These are phyloP conservation scores for Sitta carolinensis DNA, from an alignment of 2,797 vertebrate species.

Conservation along the genomic window DNA sequence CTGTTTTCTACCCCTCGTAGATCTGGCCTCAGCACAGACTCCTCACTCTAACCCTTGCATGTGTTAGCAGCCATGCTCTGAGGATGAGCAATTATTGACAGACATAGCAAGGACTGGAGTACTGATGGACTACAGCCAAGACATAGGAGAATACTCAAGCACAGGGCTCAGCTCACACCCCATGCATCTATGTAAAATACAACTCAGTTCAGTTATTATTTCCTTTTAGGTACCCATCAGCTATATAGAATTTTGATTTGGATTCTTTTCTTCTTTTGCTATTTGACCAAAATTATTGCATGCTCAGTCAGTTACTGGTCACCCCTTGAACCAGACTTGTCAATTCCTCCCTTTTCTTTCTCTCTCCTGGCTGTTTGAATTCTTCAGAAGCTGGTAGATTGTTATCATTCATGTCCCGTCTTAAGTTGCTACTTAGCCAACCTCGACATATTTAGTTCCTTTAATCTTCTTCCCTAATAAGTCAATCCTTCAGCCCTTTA, in stretches of 20 bases:
- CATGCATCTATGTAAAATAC: background rate
- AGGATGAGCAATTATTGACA: background rate
- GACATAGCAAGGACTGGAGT: background rate
- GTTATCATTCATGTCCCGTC: slow-evolving; percentile 66
- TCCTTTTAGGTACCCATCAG: background rate
- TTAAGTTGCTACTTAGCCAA: slow-evolving; percentile 65
- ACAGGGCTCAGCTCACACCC: background rate
- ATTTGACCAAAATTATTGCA: background rate
- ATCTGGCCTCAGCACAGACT: background rate
- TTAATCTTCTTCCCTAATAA: slow-evolving; percentile 69
- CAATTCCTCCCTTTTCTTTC: slow-evolving; percentile 38
- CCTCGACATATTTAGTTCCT: slow-evolving; percentile 67
- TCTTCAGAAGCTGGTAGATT: slow-evolving; percentile 59
- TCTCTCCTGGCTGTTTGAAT: slow-evolving; percentile 27
- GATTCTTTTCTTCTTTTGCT: background rate
- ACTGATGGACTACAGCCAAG: background rate
- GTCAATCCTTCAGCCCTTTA: slow-evolving; percentile 64
- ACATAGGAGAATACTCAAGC: background rate
- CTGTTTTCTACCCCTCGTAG: background rate
- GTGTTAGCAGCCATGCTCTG: background rate
- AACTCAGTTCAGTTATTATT: background rate
- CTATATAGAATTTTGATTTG: background rate
- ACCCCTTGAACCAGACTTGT: slow-evolving; percentile 24
- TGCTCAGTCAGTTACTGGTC: background rate
- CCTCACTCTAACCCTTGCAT: background rate